Base-by-base conservation (phyloP, 1,140 invertebrate genomes). In the Radopholus similis region DNA sequence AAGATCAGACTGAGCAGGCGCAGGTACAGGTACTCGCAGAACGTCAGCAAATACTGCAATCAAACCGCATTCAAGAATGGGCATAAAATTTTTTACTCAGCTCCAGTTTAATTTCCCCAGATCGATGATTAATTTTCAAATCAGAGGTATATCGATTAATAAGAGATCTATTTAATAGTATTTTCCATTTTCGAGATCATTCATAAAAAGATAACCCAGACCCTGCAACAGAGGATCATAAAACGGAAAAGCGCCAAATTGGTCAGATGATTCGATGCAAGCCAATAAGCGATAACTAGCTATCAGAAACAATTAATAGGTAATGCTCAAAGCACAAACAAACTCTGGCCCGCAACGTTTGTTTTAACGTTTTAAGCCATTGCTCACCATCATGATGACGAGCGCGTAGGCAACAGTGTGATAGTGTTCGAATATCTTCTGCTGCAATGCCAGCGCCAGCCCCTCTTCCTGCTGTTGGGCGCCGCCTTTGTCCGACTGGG, bases 11-110 rank as follows among this genome's bases (percentile, higher is more conserved):
- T 72, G 23, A 74, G 64, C 34, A 75, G 57, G 15, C 73, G 76
- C 8, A 75, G 38, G 35, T 75, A 75, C 1, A 77, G 23, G 34
- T 75, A 75, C 18, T 55, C 47, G 32, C 62, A 40, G 58, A 75
- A 77, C 4, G 75, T 68, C 28, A 78, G 21, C 44, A 77, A 58
- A 65, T 78, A 75, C 73, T 75, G 53, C 15, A 58, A 8, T 34
- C n/a, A 58, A 58, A n/a, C 26, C 13, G 32, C n/a, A 35, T 58
- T 58, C 18, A n/a, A 57, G 54, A 2, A 42, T 1, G 18, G 26
- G 40, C 1, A 58, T 18, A 15, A n/a, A 47, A 49, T 18, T 8
- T 23, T 37, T 0, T 15, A 58, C 13, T 49, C 26, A 4, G 8
- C n/a, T 5, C 5, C 13, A 15, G 26, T 28, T 8, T 26, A 15